These are phyloP conservation scores for Hypocryptadius cinnamomeus DNA, from an alignment of 2,113 vertebrate genomes.

Conservation along the genomic window DNA sequence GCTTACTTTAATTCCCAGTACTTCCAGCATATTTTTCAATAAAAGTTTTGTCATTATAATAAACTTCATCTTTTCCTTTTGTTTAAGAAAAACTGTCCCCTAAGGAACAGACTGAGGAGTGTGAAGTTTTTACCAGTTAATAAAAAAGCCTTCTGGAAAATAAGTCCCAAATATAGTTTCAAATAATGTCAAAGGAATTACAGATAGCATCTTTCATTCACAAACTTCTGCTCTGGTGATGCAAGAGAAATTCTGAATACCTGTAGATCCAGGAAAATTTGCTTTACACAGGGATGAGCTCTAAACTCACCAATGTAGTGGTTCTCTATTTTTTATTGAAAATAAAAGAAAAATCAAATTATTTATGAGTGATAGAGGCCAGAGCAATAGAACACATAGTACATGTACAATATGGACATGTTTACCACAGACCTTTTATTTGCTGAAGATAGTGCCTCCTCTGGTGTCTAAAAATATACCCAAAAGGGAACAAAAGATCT, in stretches of 20 bases:
- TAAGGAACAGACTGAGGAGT: background rate
- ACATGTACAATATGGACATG: background rate
- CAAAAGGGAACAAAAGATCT: background rate
- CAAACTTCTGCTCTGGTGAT: background rate
- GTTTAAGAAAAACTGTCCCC: background rate
- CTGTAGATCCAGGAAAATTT: background rate
- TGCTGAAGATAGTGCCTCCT: background rate
- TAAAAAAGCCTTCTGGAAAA: background rate
- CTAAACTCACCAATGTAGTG: background rate
- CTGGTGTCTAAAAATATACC: background rate
- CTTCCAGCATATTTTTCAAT: slow-evolving; percentile 36
- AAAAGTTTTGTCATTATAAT: background rate
- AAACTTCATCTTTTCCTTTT: background rate
- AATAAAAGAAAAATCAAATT: background rate
- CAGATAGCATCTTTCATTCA: background rate
- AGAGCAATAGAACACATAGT: background rate
- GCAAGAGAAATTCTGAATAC: background rate
- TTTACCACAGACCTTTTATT: background rate
- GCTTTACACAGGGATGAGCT: background rate
- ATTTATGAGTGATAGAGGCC: background rate
- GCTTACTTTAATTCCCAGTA: background rate
- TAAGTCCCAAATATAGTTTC: background rate
- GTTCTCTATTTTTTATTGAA: background rate
- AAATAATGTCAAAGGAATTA: background rate
- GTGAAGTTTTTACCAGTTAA: background rate